Base-by-base conservation (phyloP, 2,113 vertebrate genomes). In the Phylloscopus trochilus region DNA sequence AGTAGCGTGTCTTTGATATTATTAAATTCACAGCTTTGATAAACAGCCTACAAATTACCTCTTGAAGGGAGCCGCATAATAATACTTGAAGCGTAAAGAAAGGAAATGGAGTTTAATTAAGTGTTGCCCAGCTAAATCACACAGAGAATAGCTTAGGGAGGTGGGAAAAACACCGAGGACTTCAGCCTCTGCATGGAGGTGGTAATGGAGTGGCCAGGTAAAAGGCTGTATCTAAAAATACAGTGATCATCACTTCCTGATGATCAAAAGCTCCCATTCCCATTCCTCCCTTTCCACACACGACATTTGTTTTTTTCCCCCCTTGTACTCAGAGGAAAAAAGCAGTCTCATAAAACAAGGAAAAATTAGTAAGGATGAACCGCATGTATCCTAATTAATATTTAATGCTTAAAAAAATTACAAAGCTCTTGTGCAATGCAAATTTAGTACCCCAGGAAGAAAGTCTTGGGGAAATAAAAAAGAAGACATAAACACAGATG, bases 81-180 rank as follows among this genome's bases (percentile, higher is more conserved):
- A 97, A 97, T 91, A 97, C 96, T 96, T 98, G 95, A 96, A 97
- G 97, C 43, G 0, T 97, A 97, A 97, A 97, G 93, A 92, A 74
- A 97, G 90, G 81, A 97, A 97, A 97, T 92, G 84, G 96, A 97
- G 95, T 98, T 98, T 97, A 98, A 98, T 98, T 98, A 98, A 97
- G 94, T 97, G 97, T 63, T 96, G 96, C 93, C 95, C 94, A 92
- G 94, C 86, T 96, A 97, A 97, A 97, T 97, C 90, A 94, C 85
- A 93, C 26, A 11, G 30, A 86, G 49, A 95, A 94, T 92, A 92
- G 53, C 26, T 30, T 4, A 93, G 21, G 18, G 43, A 95, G 53
- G 66, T 74, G n/a, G 66, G 39, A 79, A 89, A 94, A 97, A 91
- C 35, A 80, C 28, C 70, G 76, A 93, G 28, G 84, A 95, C 44